phyloP scores from a whole-genome alignment of 2,888 invertebrate genomes.

The Syrphus vitripennis region DNA sequence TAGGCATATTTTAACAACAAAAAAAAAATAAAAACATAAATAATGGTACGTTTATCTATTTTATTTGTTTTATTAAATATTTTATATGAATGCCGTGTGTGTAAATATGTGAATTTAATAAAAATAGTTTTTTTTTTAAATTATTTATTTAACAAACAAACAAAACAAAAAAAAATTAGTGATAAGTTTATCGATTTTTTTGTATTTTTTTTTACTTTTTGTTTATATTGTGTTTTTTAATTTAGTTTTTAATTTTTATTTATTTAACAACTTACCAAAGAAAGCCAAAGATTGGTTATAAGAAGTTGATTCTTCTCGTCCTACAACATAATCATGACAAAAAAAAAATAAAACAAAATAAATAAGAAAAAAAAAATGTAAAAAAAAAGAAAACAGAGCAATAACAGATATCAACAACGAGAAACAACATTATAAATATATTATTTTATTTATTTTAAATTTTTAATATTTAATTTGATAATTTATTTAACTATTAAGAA shows the following conservation, averaged over 20 bases:
- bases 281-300: constrained; percentile 97
- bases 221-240: constrained; percentile 77
- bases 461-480: constrained; percentile 64
- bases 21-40: not conserved
- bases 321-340: constrained; percentile 83
- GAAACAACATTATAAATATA: constrained; percentile 58
- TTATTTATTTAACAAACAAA: constrained; percentile 19
- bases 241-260: constrained; percentile 77
- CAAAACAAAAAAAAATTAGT: not conserved
- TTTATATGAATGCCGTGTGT: constrained; percentile 74
- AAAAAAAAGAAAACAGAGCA: constrained; percentile 81
- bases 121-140: constrained; percentile 27
- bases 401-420: constrained; percentile 73
- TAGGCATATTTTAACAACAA: not conserved
- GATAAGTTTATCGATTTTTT: not conserved
- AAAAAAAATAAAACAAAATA: constrained; percentile 55
- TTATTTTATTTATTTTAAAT: constrained; percentile 74
- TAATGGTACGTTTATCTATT: not conserved
- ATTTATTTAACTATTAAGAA: constrained; percentile 46
- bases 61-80: not conserved
- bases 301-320: constrained; percentile 98
- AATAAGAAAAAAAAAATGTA: constrained; percentile 34
- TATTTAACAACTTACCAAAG: constrained; percentile 89
- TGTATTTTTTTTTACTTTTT: constrained; percentile 27
- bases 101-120: constrained; percentile 71